Conservation (phyloP, 2,797 vertebrate species). For the Sebastiscus albofasciatus region DNA sequence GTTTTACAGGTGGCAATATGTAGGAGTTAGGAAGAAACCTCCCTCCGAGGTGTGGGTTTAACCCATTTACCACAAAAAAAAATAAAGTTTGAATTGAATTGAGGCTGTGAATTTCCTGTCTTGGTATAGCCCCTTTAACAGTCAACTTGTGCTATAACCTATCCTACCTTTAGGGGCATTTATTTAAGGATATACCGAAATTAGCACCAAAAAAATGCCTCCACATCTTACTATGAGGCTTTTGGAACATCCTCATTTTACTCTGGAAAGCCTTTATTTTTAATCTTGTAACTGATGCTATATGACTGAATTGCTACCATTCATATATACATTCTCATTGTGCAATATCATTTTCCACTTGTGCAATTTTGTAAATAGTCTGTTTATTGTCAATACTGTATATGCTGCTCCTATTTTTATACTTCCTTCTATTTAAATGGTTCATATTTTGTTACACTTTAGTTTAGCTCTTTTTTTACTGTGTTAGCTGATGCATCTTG, state of each 20-base stretch:
- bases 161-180: slow-evolving; percentile 2
- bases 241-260: background rate
- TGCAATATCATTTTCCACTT: no score
- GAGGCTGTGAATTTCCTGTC: background rate
- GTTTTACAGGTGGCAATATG: slow-evolving; percentile 12
- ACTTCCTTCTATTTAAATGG: no score
- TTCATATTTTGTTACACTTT: no score
- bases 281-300: background rate
- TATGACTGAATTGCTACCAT: background rate
- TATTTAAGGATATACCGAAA: background rate
- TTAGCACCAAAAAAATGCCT: background rate
- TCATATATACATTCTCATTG: background rate
- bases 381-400: no score
- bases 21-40: background rate
- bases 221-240: background rate
- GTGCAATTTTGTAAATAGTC: no score
- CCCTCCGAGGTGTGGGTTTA: slow-evolving; percentile 1
- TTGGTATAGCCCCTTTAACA: slow-evolving; percentile 9
- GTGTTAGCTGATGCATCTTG: no score
- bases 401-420: no score
- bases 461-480: no score
- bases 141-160: slow-evolving; percentile 27
- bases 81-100: background rate
- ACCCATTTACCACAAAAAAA: slow-evolving; percentile 4
- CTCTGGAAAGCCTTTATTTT: background rate